Percentiles rank a stretch among this genome's conserved stretches.
Conservation (phyloP, 2,888 invertebrate species). For the Pristionchus fissidentatus region DNA sequence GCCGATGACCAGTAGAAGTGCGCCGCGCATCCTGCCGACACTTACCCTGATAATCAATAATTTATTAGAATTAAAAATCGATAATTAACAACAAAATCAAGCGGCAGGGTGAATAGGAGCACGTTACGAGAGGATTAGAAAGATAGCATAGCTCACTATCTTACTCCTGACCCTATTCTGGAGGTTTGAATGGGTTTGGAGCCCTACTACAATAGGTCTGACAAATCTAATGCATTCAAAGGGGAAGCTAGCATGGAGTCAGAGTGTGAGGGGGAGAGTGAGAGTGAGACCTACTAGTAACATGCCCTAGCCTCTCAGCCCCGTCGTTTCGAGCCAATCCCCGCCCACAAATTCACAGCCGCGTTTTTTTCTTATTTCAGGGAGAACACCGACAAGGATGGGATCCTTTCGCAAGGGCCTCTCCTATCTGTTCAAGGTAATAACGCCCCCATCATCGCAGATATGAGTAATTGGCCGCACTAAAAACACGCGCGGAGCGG, state of each 20-base stretch:
- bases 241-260: too few relatives aligned
- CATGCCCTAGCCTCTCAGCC: too few relatives aligned
- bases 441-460: not conserved
- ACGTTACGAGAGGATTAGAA: too few relatives aligned
- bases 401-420: slow-evolving; percentile 62
- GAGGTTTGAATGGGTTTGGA: too few relatives aligned
- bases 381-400: slow-evolving; percentile 49
- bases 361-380: slow-evolving; percentile 9
- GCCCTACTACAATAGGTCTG: too few relatives aligned
- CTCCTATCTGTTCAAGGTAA: slow-evolving; percentile 58
- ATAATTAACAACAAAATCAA: not conserved
- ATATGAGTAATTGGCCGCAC: not conserved
- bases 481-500: not conserved
- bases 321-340: too few relatives aligned
- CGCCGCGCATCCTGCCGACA: slow-evolving; percentile 29
- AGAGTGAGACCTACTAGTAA: too few relatives aligned
- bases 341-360: not conserved
- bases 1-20: slow-evolving; percentile 21
- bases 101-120: too few relatives aligned
- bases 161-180: too few relatives aligned
- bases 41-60: not conserved
- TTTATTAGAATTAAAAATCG: slow-evolving; percentile 16
- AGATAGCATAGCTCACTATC: too few relatives aligned
- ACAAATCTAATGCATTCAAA: too few relatives aligned
- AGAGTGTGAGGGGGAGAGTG: too few relatives aligned